Conservation (phyloP, 2,888 invertebrate genomes). For the Hydriomena furcata region DNA sequence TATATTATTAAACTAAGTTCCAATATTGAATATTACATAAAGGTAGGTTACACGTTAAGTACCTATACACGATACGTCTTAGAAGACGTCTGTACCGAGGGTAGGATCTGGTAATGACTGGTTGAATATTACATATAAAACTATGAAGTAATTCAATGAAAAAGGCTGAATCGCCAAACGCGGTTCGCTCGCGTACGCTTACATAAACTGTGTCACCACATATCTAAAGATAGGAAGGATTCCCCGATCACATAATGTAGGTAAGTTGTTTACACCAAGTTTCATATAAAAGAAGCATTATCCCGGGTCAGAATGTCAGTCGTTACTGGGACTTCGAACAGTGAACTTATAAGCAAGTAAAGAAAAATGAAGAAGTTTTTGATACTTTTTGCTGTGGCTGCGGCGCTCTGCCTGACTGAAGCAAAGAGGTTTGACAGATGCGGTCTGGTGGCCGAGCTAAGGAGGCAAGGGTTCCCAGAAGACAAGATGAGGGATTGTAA, state of each 20-base stretch:
- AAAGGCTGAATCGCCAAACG: no score
- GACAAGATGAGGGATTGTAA: conserved; percentile 54
- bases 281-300: conserved; percentile 25
- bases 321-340: not conserved
- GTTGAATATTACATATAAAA: no score
- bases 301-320: conserved; percentile 7
- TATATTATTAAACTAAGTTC: no score
- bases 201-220: no score
- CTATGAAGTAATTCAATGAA: no score
- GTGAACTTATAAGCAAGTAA: conserved; percentile 2
- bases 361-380: conserved; percentile 37
- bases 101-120: no score
- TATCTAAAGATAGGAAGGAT: conserved; percentile 11
- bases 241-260: conserved; percentile 12
- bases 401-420: conserved; percentile 33
- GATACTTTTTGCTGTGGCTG: conserved; percentile 22
- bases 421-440: conserved; percentile 49
- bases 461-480: conserved; percentile 51
- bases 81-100: no score
- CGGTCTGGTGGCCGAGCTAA: conserved; percentile 48
- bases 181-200: no score
- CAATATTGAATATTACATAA: no score
- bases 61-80: no score
- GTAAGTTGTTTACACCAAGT: not conserved
- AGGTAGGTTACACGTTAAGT: no score